Evolutionary conservation across 2,888 invertebrate species (phyloP).

Genomic region (Eristalis pertinax): DNA sequence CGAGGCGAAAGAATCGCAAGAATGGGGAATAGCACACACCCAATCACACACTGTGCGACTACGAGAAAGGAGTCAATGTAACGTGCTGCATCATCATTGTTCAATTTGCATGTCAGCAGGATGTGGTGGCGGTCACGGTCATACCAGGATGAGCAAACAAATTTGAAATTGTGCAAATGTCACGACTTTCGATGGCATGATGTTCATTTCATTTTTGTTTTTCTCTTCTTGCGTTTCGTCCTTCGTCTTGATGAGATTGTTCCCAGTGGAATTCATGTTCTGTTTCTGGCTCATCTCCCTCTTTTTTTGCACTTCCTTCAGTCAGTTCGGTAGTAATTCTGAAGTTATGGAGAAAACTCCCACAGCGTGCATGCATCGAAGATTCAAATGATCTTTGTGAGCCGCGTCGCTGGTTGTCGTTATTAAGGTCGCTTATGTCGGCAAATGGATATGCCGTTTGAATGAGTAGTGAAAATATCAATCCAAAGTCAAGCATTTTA

Average conservation of each 20-base stretch:
- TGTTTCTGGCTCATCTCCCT: not conserved
- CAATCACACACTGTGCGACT: not conserved
- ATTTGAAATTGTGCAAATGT: constrained; percentile 71
- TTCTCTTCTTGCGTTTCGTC: not conserved
- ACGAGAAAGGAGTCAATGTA: constrained; percentile 33
- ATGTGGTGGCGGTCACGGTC: constrained; percentile 68
- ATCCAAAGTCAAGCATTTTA: not conserved
- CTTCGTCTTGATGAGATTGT: constrained; percentile 41
- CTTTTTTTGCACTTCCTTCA: constrained; percentile 15
- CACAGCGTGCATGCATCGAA: not conserved
- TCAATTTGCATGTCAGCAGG: constrained; percentile 71
- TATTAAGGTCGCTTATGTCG: not conserved
- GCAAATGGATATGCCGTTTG: constrained; percentile 20
- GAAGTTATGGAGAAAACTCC: constrained; percentile 4
- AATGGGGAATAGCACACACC: constrained; percentile 23
- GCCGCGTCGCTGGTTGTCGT: not conserved
- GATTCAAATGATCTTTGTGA: constrained; percentile 1
- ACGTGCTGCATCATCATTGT: constrained; percentile 68
- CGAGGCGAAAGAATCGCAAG: constrained; percentile 17
- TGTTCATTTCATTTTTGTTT: constrained; percentile 42
- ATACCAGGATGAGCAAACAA: constrained; percentile 70
- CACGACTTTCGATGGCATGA: constrained; percentile 64
- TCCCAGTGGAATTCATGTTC: constrained; percentile 15
- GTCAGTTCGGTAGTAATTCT: not conserved
- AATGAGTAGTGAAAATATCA: constrained; percentile 18